Percentiles rank a stretch among this genome's conserved stretches.
phyloP scores from a whole-genome alignment of 2,113 vertebrate species.

The Callithrix jacchus region DNA sequence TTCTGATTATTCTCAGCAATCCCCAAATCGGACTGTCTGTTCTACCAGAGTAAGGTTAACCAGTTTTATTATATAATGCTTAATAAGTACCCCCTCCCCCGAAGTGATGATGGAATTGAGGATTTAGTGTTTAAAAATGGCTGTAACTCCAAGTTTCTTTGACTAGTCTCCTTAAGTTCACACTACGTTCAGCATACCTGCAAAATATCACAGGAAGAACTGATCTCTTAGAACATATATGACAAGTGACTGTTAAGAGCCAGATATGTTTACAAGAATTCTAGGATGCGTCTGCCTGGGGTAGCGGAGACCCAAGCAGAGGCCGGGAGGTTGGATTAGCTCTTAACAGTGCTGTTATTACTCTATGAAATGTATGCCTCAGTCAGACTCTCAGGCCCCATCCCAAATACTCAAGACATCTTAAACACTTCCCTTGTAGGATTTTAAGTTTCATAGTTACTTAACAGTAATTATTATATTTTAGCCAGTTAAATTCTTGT shows the following conservation, averaged over 20 bases:
- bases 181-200: not conserved
- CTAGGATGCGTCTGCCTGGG: not conserved
- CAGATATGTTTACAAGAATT: not conserved
- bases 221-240: not conserved
- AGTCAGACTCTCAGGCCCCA: not conserved
- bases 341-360: not conserved
- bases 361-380: rapidly evolving
- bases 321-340: not conserved
- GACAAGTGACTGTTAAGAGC: not conserved
- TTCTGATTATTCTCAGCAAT: not conserved
- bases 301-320: not conserved
- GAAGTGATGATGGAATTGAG: not conserved
- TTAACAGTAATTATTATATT: not conserved
- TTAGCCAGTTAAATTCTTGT: not conserved
- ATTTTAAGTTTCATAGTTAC: not conserved
- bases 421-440: not conserved
- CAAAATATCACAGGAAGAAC: not conserved
- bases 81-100: not conserved
- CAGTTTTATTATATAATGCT: not conserved
- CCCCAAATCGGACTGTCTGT: not conserved
- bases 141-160: not conserved
- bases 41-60: not conserved
- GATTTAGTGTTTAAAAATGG: not conserved
- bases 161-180: not conserved
- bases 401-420: not conserved